Conservation (phyloP, 2,113 vertebrate genomes). For the Dipodomys ordii region DNA sequence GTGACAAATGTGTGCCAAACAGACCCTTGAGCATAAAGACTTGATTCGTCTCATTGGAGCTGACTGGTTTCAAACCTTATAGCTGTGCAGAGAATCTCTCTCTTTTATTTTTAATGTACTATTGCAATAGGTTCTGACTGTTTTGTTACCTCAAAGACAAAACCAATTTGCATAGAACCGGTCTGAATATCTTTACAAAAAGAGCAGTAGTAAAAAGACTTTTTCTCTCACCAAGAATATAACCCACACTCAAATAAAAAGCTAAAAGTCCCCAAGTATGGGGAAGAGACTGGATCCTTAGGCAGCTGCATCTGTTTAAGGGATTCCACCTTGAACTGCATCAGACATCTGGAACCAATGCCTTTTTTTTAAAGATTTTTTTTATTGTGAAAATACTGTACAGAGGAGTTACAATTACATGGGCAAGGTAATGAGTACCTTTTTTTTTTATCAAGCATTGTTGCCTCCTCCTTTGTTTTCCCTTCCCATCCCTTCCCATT, state of each 20-base stretch:
- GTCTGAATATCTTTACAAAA: background rate
- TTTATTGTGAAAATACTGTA: no score
- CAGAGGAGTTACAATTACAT: no score
- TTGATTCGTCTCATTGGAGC: background rate
- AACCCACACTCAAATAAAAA: background rate
- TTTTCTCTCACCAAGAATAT: background rate
- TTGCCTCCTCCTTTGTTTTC: no score
- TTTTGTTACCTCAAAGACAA: background rate
- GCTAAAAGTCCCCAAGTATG: background rate
- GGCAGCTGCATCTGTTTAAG: background rate
- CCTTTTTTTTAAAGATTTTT: background rate
- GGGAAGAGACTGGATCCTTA: background rate
- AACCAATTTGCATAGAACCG: background rate
- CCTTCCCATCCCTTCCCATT: no score
- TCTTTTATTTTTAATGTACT: background rate
- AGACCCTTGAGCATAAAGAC: background rate
- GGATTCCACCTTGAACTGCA: background rate
- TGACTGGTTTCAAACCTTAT: slow-evolving; percentile 22
- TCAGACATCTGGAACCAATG: background rate
- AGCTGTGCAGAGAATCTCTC: background rate
- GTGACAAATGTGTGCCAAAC: background rate
- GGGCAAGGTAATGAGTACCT: no score
- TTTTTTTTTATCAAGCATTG: no score
- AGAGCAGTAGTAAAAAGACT: background rate
- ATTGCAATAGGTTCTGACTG: background rate